phyloP scores from a whole-genome alignment of 92 coral and sea anemone species.

The Pocillopora meandrina region DNA sequence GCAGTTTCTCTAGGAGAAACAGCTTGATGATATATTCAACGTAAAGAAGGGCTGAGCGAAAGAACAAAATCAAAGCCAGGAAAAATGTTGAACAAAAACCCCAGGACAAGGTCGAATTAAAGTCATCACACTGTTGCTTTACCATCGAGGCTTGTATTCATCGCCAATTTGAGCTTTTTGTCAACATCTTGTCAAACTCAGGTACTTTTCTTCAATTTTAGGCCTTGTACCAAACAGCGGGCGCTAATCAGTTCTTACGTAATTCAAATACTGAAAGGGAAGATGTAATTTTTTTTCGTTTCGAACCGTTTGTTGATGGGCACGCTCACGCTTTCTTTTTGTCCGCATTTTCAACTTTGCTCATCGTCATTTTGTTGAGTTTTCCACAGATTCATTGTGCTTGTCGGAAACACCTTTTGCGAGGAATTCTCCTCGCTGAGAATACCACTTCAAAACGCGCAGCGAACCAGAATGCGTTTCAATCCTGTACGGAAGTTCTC shows the following conservation, averaged over 20 bases:
- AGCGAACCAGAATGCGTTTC: constrained; percentile 12
- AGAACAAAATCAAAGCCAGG: too few relatives aligned
- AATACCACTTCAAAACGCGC: neutral
- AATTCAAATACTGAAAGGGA: neutral
- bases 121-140: too few relatives aligned
- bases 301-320: neutral
- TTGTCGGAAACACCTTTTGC: neutral
- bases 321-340: neutral
- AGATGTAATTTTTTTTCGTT: neutral
- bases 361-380: neutral
- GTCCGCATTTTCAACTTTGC: neutral
- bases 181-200: too few relatives aligned
- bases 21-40: too few relatives aligned
- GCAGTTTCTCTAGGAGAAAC: too few relatives aligned
- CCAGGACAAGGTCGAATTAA: too few relatives aligned
- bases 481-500: constrained; percentile 69
- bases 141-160: too few relatives aligned
- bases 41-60: too few relatives aligned
- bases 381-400: neutral
- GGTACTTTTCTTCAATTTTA: too few relatives aligned
- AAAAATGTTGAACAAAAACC: too few relatives aligned
- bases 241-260: neutral
- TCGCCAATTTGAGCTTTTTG: too few relatives aligned
- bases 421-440: neutral
- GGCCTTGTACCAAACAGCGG: too few relatives aligned